These are phyloP conservation scores for Microplitis deprimator DNA, from an alignment of 2,888 invertebrate species.

Conservation along the genomic window DNA sequence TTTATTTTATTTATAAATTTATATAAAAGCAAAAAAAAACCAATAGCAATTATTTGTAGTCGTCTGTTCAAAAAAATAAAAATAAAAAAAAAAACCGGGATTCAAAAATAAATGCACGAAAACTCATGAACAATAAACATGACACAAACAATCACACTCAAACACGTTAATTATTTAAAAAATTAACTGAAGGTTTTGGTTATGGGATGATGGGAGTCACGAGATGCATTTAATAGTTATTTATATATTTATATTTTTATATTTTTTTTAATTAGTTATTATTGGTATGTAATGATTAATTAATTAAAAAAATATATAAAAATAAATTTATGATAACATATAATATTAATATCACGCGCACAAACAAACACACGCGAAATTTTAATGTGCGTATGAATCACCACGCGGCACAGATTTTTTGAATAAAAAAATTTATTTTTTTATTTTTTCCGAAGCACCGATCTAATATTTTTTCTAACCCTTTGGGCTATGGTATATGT, in stretches of 20 bases:
- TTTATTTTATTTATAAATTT: not conserved
- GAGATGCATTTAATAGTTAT: conserved; percentile 34
- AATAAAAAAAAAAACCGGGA: not conserved
- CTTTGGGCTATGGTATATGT: conserved; percentile 31
- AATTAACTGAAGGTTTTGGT: conserved; percentile 21
- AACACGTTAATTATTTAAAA: conserved; percentile 10
- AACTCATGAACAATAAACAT: not conserved
- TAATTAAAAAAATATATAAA: conserved; percentile 17
- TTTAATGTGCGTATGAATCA: conserved; percentile 30
- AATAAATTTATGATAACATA: not conserved
- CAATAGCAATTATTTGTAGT: conserved; percentile 9
- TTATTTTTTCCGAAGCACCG: conserved; percentile 32
- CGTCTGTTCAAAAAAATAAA: conserved; percentile 4
- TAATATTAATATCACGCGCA: conserved; percentile 35
- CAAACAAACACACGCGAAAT: conserved; percentile 37
- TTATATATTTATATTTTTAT: not conserved
- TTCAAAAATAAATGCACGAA: not conserved
- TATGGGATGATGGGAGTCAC: conserved; percentile 37
- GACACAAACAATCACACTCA: conserved; percentile 18
- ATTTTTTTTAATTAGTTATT: not conserved
- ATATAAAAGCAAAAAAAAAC: conserved; percentile 15
- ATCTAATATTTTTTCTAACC: conserved; percentile 15
- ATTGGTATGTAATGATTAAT: not conserved
- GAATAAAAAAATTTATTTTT: conserved; percentile 13
- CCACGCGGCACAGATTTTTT: conserved; percentile 32